Conservation (phyloP, 2,888 invertebrate species). For the Euphydryas editha region DNA sequence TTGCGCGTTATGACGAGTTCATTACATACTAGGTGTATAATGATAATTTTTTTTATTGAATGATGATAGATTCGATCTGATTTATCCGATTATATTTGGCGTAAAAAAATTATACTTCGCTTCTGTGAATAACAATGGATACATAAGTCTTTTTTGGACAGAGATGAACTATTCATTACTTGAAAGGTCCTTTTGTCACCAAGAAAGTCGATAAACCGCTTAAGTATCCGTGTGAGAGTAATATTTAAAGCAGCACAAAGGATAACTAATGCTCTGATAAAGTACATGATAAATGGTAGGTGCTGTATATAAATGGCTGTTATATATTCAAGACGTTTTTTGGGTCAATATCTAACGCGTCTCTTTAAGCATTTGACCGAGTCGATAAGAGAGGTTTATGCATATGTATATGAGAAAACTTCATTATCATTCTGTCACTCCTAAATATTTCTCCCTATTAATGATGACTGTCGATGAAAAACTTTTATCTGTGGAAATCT, state of each 20-base stretch:
- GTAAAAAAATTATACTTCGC: background rate
- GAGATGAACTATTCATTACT: background rate
- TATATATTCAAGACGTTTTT: background rate
- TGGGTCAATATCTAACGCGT: background rate
- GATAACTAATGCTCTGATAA: slow-evolving; percentile 19
- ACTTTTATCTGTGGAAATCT: no score
- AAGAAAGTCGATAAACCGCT: background rate
- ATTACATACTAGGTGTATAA: no score
- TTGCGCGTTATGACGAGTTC: no score
- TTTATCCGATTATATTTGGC: background rate
- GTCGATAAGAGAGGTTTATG: background rate
- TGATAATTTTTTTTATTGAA: no score
- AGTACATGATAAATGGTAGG: slow-evolving; percentile 16
- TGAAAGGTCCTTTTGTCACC: background rate
- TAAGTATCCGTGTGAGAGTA: slow-evolving; percentile 2
- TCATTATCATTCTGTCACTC: no score
- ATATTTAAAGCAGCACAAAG: slow-evolving; percentile 23
- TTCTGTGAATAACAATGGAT: no score
- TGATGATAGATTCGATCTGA: no score
- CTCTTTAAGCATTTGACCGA: background rate
- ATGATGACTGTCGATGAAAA: no score
- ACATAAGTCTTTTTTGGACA: background rate
- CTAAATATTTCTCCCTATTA: no score
- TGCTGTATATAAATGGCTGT: background rate
- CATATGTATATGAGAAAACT: no score